phyloP scores from a whole-genome alignment of 2,113 vertebrate genomes.

The Dolichotis patagonum region DNA sequence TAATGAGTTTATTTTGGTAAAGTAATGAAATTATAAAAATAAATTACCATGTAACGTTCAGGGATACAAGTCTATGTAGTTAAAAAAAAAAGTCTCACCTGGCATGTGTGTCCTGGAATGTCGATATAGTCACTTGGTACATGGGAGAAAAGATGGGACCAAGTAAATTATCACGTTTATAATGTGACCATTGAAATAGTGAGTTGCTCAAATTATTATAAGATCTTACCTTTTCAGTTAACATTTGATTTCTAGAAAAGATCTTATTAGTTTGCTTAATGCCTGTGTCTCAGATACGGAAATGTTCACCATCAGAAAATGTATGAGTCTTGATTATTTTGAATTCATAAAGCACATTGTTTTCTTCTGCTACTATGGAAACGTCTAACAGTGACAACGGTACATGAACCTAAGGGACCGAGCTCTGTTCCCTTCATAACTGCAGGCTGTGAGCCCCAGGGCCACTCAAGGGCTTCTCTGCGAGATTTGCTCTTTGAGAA shows the following conservation, averaged over 20 bases:
- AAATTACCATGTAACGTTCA: not conserved
- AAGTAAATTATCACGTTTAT: not conserved
- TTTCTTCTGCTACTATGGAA: not conserved
- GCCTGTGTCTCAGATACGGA: not conserved
- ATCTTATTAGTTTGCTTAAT: not conserved
- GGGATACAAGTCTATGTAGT: not conserved
- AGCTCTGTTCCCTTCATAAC: not conserved
- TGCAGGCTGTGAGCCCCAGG: not conserved
- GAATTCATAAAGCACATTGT: not conserved
- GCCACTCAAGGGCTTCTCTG: not conserved
- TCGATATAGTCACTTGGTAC: not conserved
- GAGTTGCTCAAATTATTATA: not conserved
- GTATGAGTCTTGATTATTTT: not conserved
- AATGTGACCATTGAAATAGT: not conserved
- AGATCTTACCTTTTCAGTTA: not conserved
- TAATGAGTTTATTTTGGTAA: not conserved
- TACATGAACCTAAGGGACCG: rapidly evolving
- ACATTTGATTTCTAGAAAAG: not conserved
- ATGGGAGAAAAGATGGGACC: not conserved
- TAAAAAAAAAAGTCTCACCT: not conserved
- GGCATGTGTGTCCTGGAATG: not conserved
- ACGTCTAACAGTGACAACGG: not conserved
- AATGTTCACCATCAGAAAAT: not conserved
- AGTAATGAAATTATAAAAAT: not conserved
- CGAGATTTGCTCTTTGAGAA: not conserved